Conservation (phyloP, 2,888 invertebrate species). For the Apamea sordens region DNA sequence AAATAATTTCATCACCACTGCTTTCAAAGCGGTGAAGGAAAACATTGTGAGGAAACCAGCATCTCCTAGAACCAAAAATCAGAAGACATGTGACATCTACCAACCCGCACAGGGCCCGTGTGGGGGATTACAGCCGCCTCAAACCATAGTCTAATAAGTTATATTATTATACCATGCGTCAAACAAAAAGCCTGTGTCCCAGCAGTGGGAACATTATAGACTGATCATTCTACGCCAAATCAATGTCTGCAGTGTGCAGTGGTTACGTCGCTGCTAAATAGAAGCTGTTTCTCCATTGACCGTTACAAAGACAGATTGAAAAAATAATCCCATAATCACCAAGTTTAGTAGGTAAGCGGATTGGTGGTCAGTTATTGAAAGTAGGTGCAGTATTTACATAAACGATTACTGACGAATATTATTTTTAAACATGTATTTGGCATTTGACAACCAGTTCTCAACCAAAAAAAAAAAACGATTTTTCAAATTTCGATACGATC, state of each 20-base stretch:
- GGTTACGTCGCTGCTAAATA: background rate
- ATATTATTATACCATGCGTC: no score
- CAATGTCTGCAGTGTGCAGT: background rate
- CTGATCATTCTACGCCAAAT: background rate
- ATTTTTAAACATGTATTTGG: constrained; percentile 7
- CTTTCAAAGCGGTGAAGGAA: background rate
- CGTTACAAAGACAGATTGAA: constrained; percentile 19
- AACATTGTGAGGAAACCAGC: background rate
- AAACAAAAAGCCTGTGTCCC: no score
- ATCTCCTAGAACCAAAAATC: background rate
- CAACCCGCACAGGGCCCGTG: no score
- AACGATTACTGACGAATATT: constrained; percentile 3
- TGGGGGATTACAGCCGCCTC: no score
- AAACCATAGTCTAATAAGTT: no score
- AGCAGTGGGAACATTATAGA: no score
- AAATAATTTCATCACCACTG: background rate
- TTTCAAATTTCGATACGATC: constrained; percentile 46
- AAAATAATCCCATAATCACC: constrained; percentile 21
- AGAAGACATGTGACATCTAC: no score
- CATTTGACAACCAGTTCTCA: constrained; percentile 11
- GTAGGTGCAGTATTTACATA: constrained; percentile 20
- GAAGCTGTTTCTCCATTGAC: background rate
- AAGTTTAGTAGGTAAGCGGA: constrained; percentile 13
- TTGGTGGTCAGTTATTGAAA: constrained; percentile 26
- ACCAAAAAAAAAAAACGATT: background rate